Percentiles rank a stretch among this genome's conserved stretches.
phyloP scores from a whole-genome alignment of 2,888 invertebrate genomes.

The Temnothorax rugatulus region DNA sequence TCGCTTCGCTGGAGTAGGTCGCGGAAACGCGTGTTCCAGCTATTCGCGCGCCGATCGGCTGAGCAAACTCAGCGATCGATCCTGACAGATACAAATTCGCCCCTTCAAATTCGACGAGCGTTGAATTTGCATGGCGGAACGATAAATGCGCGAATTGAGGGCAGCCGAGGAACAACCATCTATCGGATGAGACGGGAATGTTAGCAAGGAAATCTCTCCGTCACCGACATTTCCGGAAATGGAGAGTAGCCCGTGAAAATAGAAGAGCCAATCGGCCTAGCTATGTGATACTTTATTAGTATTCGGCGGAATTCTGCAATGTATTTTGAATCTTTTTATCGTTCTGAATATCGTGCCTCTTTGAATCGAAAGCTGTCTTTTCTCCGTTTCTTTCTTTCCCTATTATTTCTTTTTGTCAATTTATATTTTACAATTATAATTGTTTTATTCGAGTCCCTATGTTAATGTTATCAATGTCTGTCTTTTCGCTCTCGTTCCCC shows the following conservation, averaged over 20 bases:
- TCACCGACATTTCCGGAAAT: constrained; percentile 2
- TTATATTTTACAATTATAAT: background rate
- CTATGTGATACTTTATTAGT: background rate
- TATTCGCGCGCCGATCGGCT: constrained; percentile 7
- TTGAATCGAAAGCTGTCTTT: background rate
- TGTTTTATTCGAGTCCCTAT: background rate
- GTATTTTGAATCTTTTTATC: background rate
- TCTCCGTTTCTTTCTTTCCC: background rate
- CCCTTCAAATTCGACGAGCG: constrained; percentile 34
- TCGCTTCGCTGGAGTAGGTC: constrained; percentile 11
- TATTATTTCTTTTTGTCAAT: background rate
- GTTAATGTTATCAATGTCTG: background rate
- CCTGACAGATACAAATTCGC: constrained; percentile 38
- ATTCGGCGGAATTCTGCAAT: background rate
- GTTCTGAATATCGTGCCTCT: background rate
- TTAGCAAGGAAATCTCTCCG: background rate
- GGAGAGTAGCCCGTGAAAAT: background rate
- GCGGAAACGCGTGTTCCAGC: constrained; percentile 20
- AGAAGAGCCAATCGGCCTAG: background rate
- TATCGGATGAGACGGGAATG: constrained; percentile 23
- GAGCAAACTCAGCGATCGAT: constrained; percentile 38
- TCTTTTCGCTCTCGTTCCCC: background rate
- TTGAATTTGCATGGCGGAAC: constrained; percentile 41
- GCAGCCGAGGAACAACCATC: constrained; percentile 9
- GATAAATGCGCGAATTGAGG: constrained; percentile 34